A percentile compares a stretch with the other conserved stretches of the same genome.
Evolutionary conservation across 1,140 invertebrate species (phyloP).

Genomic region (Matsumurasca onukii): DNA sequence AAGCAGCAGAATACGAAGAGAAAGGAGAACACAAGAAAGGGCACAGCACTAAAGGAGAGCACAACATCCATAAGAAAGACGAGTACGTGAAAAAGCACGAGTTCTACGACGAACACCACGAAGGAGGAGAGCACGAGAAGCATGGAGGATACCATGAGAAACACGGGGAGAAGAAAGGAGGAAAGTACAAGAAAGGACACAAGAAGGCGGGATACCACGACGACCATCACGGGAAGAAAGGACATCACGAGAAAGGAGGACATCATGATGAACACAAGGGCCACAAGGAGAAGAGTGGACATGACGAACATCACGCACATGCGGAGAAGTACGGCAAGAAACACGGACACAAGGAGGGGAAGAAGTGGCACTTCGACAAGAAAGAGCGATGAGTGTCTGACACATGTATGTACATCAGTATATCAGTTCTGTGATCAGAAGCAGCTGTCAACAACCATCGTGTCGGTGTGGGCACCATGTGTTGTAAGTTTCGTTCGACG

Average conservation of each 20-base stretch:
- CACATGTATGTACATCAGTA: too few species aligned
- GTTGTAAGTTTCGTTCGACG: too few species aligned
- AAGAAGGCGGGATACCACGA: slow-evolving; percentile 53
- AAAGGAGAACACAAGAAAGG: slow-evolving; percentile 67
- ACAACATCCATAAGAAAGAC: slow-evolving; percentile 71
- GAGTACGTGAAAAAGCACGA: slow-evolving; percentile 72
- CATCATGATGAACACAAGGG: slow-evolving; percentile 57
- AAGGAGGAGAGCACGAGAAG: slow-evolving; percentile 62
- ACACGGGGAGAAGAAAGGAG: slow-evolving; percentile 55
- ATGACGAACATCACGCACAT: slow-evolving; percentile 55
- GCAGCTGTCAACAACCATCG: too few species aligned
- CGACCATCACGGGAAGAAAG: slow-evolving; percentile 58
- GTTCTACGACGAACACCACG: slow-evolving; percentile 70
- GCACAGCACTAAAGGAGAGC: slow-evolving; percentile 68
- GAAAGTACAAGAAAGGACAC: slow-evolving; percentile 49
- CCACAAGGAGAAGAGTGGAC: slow-evolving; percentile 54
- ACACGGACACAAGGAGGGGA: slow-evolving; percentile 53
- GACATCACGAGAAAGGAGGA: slow-evolving; percentile 56
- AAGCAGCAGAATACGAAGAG: slow-evolving; percentile 54
- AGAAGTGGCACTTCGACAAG: slow-evolving; percentile 49
- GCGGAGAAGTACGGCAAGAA: slow-evolving; percentile 51
- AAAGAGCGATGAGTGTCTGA: slow-evolving; percentile 22
- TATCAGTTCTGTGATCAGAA: too few species aligned
- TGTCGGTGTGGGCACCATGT: too few species aligned
- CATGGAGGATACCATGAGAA: slow-evolving; percentile 60